Percentiles rank a stretch among this genome's conserved stretches.
Evolutionary conservation across 2,797 vertebrate genomes (phyloP).

Genomic region (Gastrophryne carolinensis): DNA sequence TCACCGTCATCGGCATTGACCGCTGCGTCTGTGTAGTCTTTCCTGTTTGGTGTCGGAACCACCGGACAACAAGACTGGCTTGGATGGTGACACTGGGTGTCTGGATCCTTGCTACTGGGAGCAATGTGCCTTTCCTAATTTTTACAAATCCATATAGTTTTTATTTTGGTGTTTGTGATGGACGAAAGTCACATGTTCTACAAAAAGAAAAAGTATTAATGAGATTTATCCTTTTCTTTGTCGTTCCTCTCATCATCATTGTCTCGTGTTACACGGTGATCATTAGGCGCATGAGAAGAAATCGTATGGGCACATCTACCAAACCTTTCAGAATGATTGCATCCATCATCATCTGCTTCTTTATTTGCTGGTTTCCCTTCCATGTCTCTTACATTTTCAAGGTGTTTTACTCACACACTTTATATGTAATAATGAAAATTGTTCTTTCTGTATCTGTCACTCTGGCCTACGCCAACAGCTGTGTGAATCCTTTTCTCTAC

Average conservation of each 20-base stretch:
- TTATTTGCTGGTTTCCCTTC: constrained; percentile 71
- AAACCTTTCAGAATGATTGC: constrained; percentile 60
- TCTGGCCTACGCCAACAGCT: constrained; percentile 52
- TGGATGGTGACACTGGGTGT: background rate
- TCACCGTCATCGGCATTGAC: background rate
- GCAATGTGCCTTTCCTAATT: constrained; percentile 50
- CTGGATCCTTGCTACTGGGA: constrained; percentile 10
- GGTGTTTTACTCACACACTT: background rate
- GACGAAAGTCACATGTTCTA: constrained; percentile 51
- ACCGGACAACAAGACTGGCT: background rate
- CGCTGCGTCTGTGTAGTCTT: background rate
- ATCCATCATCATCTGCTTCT: constrained; percentile 66
- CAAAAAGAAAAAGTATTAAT: constrained; percentile 38
- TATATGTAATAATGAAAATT: background rate
- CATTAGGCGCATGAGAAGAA: constrained; percentile 49
- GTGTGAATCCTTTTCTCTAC: constrained; percentile 52
- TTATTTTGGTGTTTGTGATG: constrained; percentile 48
- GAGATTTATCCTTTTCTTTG: constrained; percentile 61
- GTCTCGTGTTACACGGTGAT: constrained; percentile 64
- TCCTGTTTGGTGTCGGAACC: constrained; percentile 6
- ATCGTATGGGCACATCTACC: constrained; percentile 47
- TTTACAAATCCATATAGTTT: constrained; percentile 40
- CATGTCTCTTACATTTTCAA: constrained; percentile 42
- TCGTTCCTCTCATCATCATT: constrained; percentile 68
- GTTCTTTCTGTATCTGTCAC: constrained; percentile 2